A percentile compares a stretch with the other conserved stretches of the same genome.
Evolutionary conservation across 2,113 vertebrate genomes (phyloP).

Genomic region (Tringa solitaria): DNA sequence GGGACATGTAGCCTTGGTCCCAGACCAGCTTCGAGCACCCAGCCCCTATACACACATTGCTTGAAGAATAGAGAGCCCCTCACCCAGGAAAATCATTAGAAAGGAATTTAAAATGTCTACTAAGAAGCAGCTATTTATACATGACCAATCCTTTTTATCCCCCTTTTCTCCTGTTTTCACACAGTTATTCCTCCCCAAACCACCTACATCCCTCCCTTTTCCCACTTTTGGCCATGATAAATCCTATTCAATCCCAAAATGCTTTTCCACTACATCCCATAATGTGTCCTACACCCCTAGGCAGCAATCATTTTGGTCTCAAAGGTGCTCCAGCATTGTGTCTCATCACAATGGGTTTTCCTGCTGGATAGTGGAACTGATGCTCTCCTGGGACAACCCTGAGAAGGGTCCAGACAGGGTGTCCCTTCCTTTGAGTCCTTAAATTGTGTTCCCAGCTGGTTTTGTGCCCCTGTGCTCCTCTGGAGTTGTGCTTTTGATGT

Average conservation of each 20-base stretch:
- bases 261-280: accelerated
- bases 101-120: not conserved
- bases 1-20: not conserved
- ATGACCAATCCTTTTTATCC: not conserved
- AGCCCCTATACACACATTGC: not conserved
- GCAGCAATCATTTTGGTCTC: accelerated
- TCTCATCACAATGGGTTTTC: not conserved
- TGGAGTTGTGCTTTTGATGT: not conserved
- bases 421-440: not conserved
- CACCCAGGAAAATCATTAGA: too few relatives aligned
- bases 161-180: not conserved
- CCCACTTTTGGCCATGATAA: not conserved
- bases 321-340: not conserved
- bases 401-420: accelerated
- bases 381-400: accelerated
- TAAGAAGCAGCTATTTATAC: not conserved
- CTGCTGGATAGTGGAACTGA: not conserved
- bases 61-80: not conserved
- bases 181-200: not conserved
- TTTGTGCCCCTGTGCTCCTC: not conserved
- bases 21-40: not conserved
- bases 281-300: not conserved
- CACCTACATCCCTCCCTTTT: not conserved
- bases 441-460: not conserved
- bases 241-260: not conserved